Conservation (phyloP, 2,797 vertebrate species). For the Coilia nasus region DNA sequence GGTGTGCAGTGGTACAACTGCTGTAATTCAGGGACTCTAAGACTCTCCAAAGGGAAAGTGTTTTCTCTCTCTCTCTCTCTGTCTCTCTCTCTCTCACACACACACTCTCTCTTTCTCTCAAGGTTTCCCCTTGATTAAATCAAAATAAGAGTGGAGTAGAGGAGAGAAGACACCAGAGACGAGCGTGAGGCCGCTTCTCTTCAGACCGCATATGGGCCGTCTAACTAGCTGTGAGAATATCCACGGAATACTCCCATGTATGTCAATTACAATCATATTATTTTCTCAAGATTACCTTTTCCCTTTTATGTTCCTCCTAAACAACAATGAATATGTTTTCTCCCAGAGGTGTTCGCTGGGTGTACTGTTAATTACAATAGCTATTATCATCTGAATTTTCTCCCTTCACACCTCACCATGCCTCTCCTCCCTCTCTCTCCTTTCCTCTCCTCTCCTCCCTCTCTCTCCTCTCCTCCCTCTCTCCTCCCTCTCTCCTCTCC, state of each 20-base stretch:
- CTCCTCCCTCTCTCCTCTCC: neutral
- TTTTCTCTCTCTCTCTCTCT: neutral
- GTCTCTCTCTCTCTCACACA: no score
- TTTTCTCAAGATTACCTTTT: constrained; percentile 70
- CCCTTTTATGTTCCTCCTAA: constrained; percentile 75
- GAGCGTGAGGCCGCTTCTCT: constrained; percentile 53
- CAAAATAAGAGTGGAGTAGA: constrained; percentile 2
- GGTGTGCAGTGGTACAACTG: neutral
- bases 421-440: constrained; percentile 18
- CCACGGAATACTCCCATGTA: constrained; percentile 63
- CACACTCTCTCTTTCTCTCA: neutral
- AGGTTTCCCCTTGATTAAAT: constrained; percentile 24
- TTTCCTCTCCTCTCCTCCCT: neutral
- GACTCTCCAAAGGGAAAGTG: neutral
- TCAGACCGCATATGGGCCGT: constrained; percentile 64
- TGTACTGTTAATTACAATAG: constrained; percentile 71
- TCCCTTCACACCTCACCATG: constrained; percentile 36
- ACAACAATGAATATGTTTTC: constrained; percentile 67
- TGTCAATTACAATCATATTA: constrained; percentile 74
- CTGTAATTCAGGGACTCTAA: neutral
- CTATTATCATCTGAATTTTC: constrained; percentile 70
- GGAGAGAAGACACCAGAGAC: constrained; percentile 49
- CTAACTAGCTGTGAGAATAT: constrained; percentile 70
- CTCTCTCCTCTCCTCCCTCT: constrained; percentile 25
- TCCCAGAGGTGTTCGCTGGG: constrained; percentile 58